Conservation (phyloP, 2,797 vertebrate species). For the Alectoris magna region DNA sequence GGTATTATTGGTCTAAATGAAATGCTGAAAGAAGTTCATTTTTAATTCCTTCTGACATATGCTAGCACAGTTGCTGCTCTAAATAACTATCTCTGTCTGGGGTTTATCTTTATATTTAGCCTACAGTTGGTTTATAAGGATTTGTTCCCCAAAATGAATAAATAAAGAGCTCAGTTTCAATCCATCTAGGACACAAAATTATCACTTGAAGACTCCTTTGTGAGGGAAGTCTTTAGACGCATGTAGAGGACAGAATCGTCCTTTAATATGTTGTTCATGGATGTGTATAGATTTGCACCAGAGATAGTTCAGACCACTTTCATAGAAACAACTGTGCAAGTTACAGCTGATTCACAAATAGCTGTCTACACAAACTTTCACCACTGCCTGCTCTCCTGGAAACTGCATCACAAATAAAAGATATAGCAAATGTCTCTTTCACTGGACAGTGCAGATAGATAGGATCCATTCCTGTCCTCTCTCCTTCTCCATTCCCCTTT, state of each 20-base stretch:
- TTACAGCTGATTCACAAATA: neutral
- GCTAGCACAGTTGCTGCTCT: slow-evolving; percentile 49
- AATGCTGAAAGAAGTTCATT: slow-evolving; percentile 30
- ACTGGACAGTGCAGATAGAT: rapidly evolving
- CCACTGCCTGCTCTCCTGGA: neutral
- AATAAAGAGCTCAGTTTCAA: neutral
- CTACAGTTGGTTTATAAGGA: slow-evolving; percentile 17
- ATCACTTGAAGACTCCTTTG: neutral
- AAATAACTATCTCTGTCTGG: slow-evolving; percentile 8
- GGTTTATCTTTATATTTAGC: slow-evolving; percentile 14
- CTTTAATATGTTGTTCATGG: neutral
- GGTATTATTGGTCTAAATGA: slow-evolving; percentile 34
- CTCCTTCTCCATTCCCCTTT: neutral
- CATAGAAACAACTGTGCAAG: neutral
- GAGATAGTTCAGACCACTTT: rapidly evolving
- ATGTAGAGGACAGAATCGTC: rapidly evolving
- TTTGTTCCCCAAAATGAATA: slow-evolving; percentile 14
- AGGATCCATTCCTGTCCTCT: neutral
- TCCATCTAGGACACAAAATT: neutral
- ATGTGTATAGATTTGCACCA: neutral
- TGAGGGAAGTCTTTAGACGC: neutral
- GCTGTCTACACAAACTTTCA: neutral
- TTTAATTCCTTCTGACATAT: slow-evolving; percentile 58
- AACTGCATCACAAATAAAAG: neutral
- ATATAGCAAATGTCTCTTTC: neutral